These are phyloP conservation scores for Brachylomia viminalis DNA, from an alignment of 2,888 invertebrate species.

Conservation along the genomic window DNA sequence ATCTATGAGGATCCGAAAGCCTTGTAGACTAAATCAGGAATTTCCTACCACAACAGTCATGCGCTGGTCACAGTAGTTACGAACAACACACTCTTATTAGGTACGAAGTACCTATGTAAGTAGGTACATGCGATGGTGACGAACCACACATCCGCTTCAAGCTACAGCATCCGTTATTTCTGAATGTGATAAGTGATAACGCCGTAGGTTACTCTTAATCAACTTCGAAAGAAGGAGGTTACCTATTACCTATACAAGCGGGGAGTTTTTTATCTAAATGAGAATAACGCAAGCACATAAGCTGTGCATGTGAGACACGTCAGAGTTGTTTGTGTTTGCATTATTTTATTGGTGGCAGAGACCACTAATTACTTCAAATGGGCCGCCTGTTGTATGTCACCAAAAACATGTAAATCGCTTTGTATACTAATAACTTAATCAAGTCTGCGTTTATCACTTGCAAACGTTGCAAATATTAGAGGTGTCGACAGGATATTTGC, in stretches of 20 bases:
- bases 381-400: not conserved
- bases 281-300: not conserved
- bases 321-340: not conserved
- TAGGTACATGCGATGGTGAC: conserved; percentile 9
- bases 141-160: conserved; percentile 38
- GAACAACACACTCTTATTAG: conserved; percentile 7
- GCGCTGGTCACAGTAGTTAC: conserved; percentile 25
- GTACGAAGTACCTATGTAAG: not conserved
- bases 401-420: not conserved
- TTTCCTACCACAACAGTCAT: not conserved
- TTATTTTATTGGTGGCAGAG: not conserved
- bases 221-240: not conserved
- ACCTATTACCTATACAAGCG: too few species aligned
- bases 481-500: not conserved
- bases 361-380: not conserved
- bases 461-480: not conserved
- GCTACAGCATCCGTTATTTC: conserved; percentile 14
- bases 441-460: not conserved
- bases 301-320: not conserved
- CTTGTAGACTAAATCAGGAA: not conserved
- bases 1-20: too few species aligned
- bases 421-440: not conserved
- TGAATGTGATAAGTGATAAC: conserved; percentile 27
- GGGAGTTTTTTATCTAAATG: not conserved
- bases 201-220: conserved; percentile 10